Percentiles rank a stretch among this genome's conserved stretches.
Evolutionary conservation across 2,113 vertebrate species (phyloP).

Genomic region (Cheilinus undulatus): DNA sequence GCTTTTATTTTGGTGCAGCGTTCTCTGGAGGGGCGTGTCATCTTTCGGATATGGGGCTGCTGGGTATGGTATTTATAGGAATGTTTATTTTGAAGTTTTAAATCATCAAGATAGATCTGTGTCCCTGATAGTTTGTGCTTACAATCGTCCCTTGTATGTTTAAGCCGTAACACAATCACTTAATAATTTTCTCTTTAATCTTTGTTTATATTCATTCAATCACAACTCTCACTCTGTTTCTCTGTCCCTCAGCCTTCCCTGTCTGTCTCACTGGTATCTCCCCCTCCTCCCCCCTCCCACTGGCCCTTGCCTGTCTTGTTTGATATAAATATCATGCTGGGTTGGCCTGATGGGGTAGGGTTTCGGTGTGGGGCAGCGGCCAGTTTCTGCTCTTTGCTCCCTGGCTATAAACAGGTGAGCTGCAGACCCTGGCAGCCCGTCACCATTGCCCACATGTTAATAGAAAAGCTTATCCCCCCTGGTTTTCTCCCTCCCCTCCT

Average conservation of each 20-base stretch:
- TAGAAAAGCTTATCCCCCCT: constrained; percentile 48
- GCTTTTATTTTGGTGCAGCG: constrained; percentile 81
- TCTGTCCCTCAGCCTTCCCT: constrained; percentile 16
- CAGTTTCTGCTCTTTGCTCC: constrained; percentile 65
- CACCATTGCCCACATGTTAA: constrained; percentile 49
- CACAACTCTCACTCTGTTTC: neutral
- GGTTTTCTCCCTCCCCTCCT: neutral
- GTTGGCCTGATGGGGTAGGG: constrained; percentile 62
- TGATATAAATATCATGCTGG: constrained; percentile 78
- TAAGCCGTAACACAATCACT: neutral
- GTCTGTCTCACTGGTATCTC: constrained; percentile 43
- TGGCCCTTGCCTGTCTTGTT: constrained; percentile 67
- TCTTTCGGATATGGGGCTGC: constrained; percentile 72
- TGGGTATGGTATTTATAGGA: constrained; percentile 69
- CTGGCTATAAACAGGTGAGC: constrained; percentile 78
- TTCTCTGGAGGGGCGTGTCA: constrained; percentile 70
- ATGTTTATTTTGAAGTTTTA: constrained; percentile 64
- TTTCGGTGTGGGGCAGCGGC: constrained; percentile 66
- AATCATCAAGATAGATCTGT: constrained; percentile 55
- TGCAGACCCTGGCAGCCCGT: constrained; percentile 54
- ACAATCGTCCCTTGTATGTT: constrained; percentile 36
- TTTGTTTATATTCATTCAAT: constrained; percentile 12
- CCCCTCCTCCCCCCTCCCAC: constrained; percentile 37
- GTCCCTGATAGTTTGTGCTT: constrained; percentile 32
- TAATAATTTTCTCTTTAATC: neutral